Percentiles rank a stretch among this genome's conserved stretches.
Evolutionary conservation across 2,113 vertebrate genomes (phyloP).

Genomic region (Ardeotis arabs): DNA sequence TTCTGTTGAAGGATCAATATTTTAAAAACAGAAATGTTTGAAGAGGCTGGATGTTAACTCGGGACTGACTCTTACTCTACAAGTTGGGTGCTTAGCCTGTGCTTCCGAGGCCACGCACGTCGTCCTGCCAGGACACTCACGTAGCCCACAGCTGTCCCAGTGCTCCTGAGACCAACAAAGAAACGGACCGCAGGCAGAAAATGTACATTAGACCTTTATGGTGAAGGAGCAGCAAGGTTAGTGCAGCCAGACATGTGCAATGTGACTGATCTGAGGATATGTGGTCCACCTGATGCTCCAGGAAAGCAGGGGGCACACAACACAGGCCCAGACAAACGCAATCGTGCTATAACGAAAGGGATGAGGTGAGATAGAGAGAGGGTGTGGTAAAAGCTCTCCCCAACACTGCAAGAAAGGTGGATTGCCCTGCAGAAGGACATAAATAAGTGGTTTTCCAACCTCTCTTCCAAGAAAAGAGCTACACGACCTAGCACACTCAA

Average conservation of each 20-base stretch:
- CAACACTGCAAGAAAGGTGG: neutral
- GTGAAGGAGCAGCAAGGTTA: neutral
- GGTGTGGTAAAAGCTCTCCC: neutral
- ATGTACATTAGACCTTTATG: neutral
- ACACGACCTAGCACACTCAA: neutral
- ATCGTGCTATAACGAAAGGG: neutral
- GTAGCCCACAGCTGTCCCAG: neutral
- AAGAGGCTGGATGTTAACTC: neutral
- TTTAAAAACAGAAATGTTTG: fast-evolving
- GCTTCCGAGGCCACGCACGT: neutral
- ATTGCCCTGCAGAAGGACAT: neutral
- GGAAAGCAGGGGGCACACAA: neutral
- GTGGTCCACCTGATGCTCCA: too few species aligned
- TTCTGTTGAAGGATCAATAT: neutral
- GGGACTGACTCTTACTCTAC: neutral
- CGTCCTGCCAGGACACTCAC: neutral
- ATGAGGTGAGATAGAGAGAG: neutral
- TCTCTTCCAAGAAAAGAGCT: neutral
- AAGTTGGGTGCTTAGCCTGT: neutral
- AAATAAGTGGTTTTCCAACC: neutral
- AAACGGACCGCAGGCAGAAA: neutral
- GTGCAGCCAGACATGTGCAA: neutral
- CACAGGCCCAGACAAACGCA: neutral
- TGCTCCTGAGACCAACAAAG: neutral
- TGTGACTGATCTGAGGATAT: neutral